These are phyloP conservation scores for Falcaria lacertinaria DNA, from an alignment of 2,888 invertebrate species.

Conservation along the genomic window DNA sequence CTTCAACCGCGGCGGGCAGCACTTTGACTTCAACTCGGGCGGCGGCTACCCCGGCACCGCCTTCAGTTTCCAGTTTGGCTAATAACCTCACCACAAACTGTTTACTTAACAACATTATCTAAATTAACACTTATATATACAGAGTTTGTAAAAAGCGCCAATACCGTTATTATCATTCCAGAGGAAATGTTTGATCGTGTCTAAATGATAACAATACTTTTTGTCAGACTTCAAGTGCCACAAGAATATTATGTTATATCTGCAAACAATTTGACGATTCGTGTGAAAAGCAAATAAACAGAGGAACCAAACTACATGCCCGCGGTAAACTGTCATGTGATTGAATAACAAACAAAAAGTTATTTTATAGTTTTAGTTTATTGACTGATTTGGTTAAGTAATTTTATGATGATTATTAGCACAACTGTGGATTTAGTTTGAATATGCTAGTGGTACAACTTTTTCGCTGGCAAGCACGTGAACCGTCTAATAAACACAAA, in stretches of 20 bases:
- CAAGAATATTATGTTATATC: slow-evolving; percentile 2
- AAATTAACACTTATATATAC: background rate
- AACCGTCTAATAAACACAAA: too few relatives aligned
- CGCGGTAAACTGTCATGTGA: background rate
- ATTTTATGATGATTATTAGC: slow-evolving; percentile 25
- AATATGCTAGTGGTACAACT: background rate
- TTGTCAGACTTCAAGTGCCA: background rate
- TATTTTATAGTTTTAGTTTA: slow-evolving; percentile 24
- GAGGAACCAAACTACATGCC: background rate
- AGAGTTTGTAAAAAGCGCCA: background rate
- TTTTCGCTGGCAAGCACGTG: background rate
- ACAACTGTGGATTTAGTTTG: slow-evolving; percentile 3
- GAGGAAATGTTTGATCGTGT: background rate
- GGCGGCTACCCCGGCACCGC: slow-evolving; percentile 79
- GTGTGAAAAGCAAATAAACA: background rate
- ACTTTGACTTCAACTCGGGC: slow-evolving; percentile 77
- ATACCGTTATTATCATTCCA: background rate
- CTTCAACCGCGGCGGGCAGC: slow-evolving; percentile 82
- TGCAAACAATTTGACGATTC: background rate
- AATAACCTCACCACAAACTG: slow-evolving; percentile 32
- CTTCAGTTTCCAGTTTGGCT: slow-evolving; percentile 86
- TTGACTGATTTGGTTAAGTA: slow-evolving; percentile 68
- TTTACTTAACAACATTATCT: background rate
- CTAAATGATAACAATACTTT: background rate
- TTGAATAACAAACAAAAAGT: slow-evolving; percentile 4